Evolutionary conservation across 2,888 invertebrate genomes (phyloP), one percentile per base, ranked within the genome.

Genomic region (Trichacis sp.): DNA sequence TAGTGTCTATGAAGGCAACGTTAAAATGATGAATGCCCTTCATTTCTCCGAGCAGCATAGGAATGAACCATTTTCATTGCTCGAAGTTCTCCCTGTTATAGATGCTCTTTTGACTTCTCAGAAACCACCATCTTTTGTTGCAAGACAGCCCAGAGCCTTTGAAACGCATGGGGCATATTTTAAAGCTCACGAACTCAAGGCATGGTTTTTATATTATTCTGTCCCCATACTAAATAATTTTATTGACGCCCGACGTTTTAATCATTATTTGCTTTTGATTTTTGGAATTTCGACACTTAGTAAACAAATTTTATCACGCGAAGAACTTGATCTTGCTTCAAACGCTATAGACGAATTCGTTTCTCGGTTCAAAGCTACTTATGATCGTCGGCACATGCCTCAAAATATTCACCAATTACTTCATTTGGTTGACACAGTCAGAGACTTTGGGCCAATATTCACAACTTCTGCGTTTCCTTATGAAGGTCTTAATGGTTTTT

Each of bases 1-100:
- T 15, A 14, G 19, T 17, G 38, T 50, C n/a, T 58, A 45, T n/a
- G 58, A 58, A 36, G 58, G 58, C 2, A 19, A 45, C n/a, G 58
- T 50, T 8, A 29, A 18, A 3, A 9, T 1, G 1, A 33, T 51
- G 4, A 12, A 45, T 15, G 18, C 43, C 12, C 8, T 58, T n/a
- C 51, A 45, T 38, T 58, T 58, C 43, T 52, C 43, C 9, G 42
- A 11, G 2, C 11, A 33, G 33, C 9, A 33, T 33, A 6, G 11
- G 2, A n/a, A 33, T 9, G 11, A 33, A 3, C 33, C 33, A 3
- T 6, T n/a, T 6, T 33, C 33, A 2, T n/a, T 33, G 9, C 8
- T 2, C 2, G 33, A 33, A 3, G 2, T 11, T 11, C 9, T 33
- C 2, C 9, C 14, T 1, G 2, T 18, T 6, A 12, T 36, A 9